A percentile compares a stretch with the other conserved stretches of the same genome.
These are phyloP conservation scores for Petrocephalus zakoni DNA, from an alignment of 2,113 vertebrate species.

Conservation along the genomic window DNA sequence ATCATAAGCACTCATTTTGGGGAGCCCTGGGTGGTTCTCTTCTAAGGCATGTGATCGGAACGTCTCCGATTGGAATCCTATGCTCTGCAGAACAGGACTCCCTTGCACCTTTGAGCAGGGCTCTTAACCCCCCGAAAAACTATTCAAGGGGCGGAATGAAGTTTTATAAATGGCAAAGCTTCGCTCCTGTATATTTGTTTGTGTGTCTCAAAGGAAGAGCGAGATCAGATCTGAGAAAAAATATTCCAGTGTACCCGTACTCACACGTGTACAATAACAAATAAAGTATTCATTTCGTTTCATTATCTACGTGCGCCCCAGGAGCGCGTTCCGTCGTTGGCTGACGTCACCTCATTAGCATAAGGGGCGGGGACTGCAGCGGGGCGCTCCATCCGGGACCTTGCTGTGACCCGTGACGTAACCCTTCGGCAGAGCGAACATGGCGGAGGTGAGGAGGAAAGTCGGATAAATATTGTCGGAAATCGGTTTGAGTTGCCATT, in stretches of 20 bases:
- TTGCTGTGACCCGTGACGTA: constrained; percentile 36
- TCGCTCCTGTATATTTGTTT: neutral
- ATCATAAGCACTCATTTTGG: neutral
- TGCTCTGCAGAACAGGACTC: neutral
- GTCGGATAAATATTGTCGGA: constrained; percentile 17
- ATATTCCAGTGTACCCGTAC: neutral
- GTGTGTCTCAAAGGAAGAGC: neutral
- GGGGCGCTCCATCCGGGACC: constrained; percentile 33
- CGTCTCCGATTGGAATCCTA: neutral
- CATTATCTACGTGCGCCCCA: neutral
- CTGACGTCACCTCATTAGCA: neutral
- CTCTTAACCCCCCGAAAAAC: neutral
- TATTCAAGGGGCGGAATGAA: neutral
- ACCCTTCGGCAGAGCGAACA: constrained; percentile 39
- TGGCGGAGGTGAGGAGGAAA: constrained; percentile 49
- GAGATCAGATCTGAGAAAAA: neutral
- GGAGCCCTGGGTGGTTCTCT: neutral
- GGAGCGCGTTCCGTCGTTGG: neutral
- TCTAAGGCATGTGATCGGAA: neutral
- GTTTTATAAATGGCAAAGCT: neutral
- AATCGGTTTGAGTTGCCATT: neutral
- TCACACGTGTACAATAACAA: neutral
- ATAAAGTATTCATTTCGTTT: neutral
- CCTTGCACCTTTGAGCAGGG: neutral
- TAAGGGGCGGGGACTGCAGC: neutral